Evolutionary conservation across 2,113 vertebrate species (phyloP), one percentile per base, ranked within the genome.

Genomic region (Tychaedon coryphoeus): DNA sequence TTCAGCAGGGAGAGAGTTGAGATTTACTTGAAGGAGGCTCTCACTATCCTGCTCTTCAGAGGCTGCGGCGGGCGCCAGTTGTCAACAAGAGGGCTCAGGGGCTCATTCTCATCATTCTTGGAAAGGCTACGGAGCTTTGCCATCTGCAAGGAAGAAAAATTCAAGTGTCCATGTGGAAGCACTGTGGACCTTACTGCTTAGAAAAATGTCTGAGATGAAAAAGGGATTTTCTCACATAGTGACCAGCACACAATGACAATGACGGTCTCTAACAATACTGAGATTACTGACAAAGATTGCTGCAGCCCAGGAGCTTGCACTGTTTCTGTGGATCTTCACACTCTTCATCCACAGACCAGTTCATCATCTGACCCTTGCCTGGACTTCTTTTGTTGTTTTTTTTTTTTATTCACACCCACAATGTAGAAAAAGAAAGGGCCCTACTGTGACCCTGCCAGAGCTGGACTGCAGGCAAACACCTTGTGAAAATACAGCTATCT

Each of bases 41-140:
- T 98, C 92, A 99, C 98, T 56, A 96, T 8, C 87, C 99, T 98
- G 78, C 97, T 98, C 86, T 99, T 99, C 64, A 99, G 90, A 9
- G 99, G 98, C 97, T 99, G 99, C 2, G 98, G 98, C 17, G 99
- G 99, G 18, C 99, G 99, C 98, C 98, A 99, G 98, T 99, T 99
- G 96, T 99, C 96, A 95, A 98, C 97, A 96, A 99, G 98, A 81
- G 98, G 98, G 86, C 96, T 98, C 2, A 96, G 69, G 4, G 98
- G 79, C 33, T 99, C 99, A 0, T 98, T 98, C 83, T 99, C 98
- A 1, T 48, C 34, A 0, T 98, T 99, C 97, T 99, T 98, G 34
- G 98, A 98, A 78, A 99, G 98, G 93, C 95, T 96, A 29, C 99
- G 98, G 95, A 99, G 98, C 96, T 97, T 98, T 29, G 92, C 97